Percentiles rank a stretch among this genome's conserved stretches.
phyloP scores from a whole-genome alignment of 2,113 vertebrate species.

The Ramphastos sulfuratus region DNA sequence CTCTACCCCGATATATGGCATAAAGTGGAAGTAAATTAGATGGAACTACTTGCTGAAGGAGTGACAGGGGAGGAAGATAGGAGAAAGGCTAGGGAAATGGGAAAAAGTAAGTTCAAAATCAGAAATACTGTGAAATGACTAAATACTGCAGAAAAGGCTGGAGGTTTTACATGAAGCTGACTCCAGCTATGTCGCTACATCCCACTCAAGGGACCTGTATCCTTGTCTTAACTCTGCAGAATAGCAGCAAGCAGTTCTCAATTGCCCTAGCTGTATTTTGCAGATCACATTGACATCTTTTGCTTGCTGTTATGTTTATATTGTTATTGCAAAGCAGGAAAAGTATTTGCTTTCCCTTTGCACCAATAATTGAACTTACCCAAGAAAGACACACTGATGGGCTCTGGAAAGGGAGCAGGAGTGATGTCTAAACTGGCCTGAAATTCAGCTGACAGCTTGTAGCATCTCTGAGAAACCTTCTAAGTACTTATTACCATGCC shows the following conservation, averaged over 20 bases:
- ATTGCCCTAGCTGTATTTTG: not conserved
- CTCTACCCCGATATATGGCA: not conserved
- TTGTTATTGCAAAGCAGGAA: not conserved
- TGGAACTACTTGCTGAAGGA: not conserved
- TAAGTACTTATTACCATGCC: not conserved
- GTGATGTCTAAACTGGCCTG: not conserved
- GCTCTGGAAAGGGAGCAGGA: not conserved
- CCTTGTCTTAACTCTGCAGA: not conserved
- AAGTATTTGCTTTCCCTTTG: not conserved
- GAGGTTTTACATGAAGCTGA: not conserved
- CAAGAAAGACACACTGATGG: not conserved
- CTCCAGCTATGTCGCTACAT: not conserved
- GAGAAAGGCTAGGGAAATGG: not conserved
- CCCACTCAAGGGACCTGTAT: not conserved
- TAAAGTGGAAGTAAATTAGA: not conserved
- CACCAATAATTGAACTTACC: not conserved
- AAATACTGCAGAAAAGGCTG: not conserved
- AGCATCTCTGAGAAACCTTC: not conserved
- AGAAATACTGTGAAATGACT: not conserved
- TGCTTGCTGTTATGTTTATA: not conserved
- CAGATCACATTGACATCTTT: not conserved
- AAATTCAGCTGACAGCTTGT: constrained; percentile 7
- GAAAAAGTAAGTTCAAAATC: not conserved
- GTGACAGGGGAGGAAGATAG: not conserved
- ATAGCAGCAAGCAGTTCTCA: not conserved